Evolutionary conservation across 2,113 vertebrate species (phyloP), one percentile per base, ranked within the genome.

Genomic region (Gallinago undulata): DNA sequence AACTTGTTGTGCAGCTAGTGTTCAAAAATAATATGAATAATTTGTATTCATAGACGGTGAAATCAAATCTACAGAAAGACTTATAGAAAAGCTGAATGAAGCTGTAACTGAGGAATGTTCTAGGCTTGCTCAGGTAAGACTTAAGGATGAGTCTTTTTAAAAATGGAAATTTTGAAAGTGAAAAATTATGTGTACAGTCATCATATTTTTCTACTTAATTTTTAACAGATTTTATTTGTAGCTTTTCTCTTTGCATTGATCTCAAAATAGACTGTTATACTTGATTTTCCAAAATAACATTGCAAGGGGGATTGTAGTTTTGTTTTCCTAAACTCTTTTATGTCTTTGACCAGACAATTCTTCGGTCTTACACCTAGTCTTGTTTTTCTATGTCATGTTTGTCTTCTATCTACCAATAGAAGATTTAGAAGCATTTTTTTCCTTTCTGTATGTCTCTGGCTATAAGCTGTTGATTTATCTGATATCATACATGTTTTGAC

Each of bases 51-150:
- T 93, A 98, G 98, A 67, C 90, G 97, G 94, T 92, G 97, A 98
- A 72, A 80, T 77, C 35, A 98, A 90, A 87, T 95, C 97, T 94
- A 95, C 98, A 60, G 97, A 98, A 72, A 96, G 90, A 69, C 98
- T 98, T 60, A 95, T 98, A 95, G 97, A 97, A 85, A 97, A 97
- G 93, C 91, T 99, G 93, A 97, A 97, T 55, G 97, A 98, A 95
- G 97, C 96, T 63, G 95, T 99, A 56, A 98, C 98, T 84, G 97
- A 98, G 72, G 99, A 99, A 94, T 99, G 98, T 96, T 97, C 92
- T 84, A 97, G 97, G 33, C 96, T 99, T 63, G 91, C 85, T 89
- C 96, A 98, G 98, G 98, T 98, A 95, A 97, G 93, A 67, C 14
- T 75, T 85, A 43, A n/a, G 10, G 63, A 88, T 86, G 27, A 93